Conservation (phyloP, 2,113 vertebrate species). For the Podilymbus podiceps region DNA sequence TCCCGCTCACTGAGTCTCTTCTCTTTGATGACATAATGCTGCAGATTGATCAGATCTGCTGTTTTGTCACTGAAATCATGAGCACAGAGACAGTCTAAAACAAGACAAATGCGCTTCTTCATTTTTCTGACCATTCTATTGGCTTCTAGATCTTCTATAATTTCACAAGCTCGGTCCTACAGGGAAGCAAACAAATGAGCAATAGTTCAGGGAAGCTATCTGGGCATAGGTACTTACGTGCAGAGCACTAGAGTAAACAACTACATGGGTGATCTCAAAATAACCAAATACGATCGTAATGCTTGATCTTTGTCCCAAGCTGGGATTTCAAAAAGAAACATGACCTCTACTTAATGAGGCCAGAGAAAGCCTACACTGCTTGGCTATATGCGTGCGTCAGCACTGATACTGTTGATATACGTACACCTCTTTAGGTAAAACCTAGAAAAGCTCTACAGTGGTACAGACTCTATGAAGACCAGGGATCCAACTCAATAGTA, state of each 20-base stretch:
- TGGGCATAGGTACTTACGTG: neutral
- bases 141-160: constrained; percentile 88
- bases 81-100: constrained; percentile 96
- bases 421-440: neutral
- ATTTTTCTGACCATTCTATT: constrained; percentile 88
- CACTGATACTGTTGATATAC: neutral
- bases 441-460: neutral
- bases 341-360: neutral
- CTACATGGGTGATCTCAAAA: neutral
- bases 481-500: neutral
- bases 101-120: constrained; percentile 96
- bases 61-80: constrained; percentile 98
- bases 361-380: neutral
- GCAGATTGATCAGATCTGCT: constrained; percentile 96
- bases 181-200: neutral
- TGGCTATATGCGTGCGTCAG: neutral
- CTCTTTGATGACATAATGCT: constrained; percentile 99
- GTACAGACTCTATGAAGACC: neutral
- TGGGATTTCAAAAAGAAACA: neutral
- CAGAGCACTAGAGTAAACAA: neutral
- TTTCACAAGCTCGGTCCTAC: constrained; percentile 93
- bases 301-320: neutral
- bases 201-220: neutral
- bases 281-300: neutral
- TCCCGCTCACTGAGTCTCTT: constrained; percentile 95